Conservation (phyloP, 1,140 invertebrate genomes). For the Heliconius eleuchia region DNA sequence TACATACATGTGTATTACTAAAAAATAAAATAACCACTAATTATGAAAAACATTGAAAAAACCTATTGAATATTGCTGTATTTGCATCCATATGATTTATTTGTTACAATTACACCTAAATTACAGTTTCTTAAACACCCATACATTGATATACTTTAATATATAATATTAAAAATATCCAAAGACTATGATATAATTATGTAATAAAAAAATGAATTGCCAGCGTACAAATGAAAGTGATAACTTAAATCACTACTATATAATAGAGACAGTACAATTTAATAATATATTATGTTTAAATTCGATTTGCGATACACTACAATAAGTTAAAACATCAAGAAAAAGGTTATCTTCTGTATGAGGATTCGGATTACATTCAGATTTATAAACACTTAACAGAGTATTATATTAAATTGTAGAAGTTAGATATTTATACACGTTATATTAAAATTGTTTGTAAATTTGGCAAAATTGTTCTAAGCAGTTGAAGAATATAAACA, state of each 20-base stretch:
- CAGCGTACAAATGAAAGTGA: slow-evolving; percentile 24
- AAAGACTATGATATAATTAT: slow-evolving; percentile 30
- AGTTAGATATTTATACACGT: neutral
- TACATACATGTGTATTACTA: too few species aligned
- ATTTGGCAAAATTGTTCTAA: slow-evolving; percentile 25
- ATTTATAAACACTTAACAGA: neutral
- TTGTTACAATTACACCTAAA: slow-evolving; percentile 45
- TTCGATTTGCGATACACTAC: slow-evolving; percentile 39
- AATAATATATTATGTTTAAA: slow-evolving; percentile 42
- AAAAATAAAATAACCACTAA: too few species aligned
- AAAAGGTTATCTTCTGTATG: slow-evolving; percentile 13
- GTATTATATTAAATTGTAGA: neutral
- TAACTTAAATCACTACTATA: slow-evolving; percentile 29
- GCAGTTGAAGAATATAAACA: slow-evolving; percentile 6
- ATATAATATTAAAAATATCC: slow-evolving; percentile 34
- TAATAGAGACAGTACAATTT: slow-evolving; percentile 9
- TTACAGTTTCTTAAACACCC: slow-evolving; percentile 40
- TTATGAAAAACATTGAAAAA: too few species aligned
- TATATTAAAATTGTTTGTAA: slow-evolving; percentile 12
- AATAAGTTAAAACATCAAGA: slow-evolving; percentile 20
- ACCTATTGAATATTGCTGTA: too few species aligned
- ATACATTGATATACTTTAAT: slow-evolving; percentile 46
- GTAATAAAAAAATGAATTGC: slow-evolving; percentile 29
- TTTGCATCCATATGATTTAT: too few species aligned
- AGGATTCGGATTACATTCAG: slow-evolving; percentile 8